Base-by-base conservation (phyloP, 2,113 vertebrate species). In the Istiophorus platypterus region DNA sequence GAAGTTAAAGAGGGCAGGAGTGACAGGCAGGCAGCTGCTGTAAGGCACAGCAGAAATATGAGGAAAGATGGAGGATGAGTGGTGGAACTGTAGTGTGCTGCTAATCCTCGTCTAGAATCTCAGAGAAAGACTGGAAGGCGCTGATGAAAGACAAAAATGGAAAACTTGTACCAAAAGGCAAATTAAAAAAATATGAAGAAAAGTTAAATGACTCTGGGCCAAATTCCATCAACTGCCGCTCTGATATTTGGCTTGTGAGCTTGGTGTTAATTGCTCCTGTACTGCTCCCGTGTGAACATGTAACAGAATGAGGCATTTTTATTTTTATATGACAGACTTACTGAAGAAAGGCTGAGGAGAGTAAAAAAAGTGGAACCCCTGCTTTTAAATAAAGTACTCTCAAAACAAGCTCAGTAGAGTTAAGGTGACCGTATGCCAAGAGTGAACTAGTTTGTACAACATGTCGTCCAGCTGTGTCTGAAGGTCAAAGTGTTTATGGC, bases 1-100 rank as follows among this genome's bases (percentile, higher is more conserved):
- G 59, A 49, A 52, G 17, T n/a, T 4, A 54, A 45, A 41, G 6
- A 17, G 22, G 18, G 39, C 27, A 57, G 39, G 61, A 42, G 58
- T 67, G 63, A 83, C 67, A 65, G 52, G 7, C 34, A 47, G 68
- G 47, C 20, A 45, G 51, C 26, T 47, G 47, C 31, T 41, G 34
- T 26, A 14, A 17, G 62, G 26, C 20, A 0, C 20, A 51, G 41
- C 42, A n/a, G 72, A 45, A 4, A 17, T 34, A 34, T 2, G 20
- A 45, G 47, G 7, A 13, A 31, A 26, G 52, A 42, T 17, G 68
- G 27, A n/a, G 27, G 62, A 59, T 47, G 39, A 39, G 18, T 47
- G 64, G 57, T 59, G 41, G 59, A 56, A 52, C 39, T 47, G 29
- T 13, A 31, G 14, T 26, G 26, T 29, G 22, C n/a, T 42, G 31